Percentiles rank a stretch among this genome's conserved stretches.
phyloP scores from a whole-genome alignment of 2,888 invertebrate genomes.

The Nomada ferruginata region DNA sequence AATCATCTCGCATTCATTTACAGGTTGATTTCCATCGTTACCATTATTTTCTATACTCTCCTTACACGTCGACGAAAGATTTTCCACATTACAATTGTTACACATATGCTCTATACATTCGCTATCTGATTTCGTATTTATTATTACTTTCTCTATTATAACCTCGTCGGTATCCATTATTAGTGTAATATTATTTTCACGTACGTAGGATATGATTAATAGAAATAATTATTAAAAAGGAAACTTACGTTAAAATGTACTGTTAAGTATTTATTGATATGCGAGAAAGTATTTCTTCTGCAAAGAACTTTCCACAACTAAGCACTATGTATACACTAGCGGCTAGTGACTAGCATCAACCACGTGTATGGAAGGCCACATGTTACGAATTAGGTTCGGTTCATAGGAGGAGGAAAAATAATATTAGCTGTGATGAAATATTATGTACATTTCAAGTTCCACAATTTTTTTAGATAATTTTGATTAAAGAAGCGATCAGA shows the following conservation, averaged over 20 bases:
- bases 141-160: conserved; percentile 16
- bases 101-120: background rate
- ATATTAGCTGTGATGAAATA: no score
- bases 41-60: background rate
- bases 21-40: background rate
- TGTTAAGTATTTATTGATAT: background rate
- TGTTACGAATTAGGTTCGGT: background rate
- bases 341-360: background rate
- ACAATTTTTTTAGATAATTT: no score
- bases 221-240: background rate
- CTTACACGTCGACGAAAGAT: background rate
- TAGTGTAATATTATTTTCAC: conserved; percentile 3
- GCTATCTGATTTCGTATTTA: background rate
- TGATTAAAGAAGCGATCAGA: no score
- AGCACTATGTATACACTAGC: background rate
- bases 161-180: conserved; percentile 44
- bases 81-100: conserved; percentile 7
- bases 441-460: no score
- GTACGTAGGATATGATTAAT: background rate
- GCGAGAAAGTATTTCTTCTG: background rate
- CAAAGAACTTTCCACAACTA: background rate
- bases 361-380: conserved; percentile 1
- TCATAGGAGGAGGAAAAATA: no score
- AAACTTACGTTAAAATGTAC: conserved; percentile 2
- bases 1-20: background rate